These are phyloP conservation scores for Motacilla tschutschensis DNA, from an alignment of 2,113 vertebrate species.

Conservation along the genomic window DNA sequence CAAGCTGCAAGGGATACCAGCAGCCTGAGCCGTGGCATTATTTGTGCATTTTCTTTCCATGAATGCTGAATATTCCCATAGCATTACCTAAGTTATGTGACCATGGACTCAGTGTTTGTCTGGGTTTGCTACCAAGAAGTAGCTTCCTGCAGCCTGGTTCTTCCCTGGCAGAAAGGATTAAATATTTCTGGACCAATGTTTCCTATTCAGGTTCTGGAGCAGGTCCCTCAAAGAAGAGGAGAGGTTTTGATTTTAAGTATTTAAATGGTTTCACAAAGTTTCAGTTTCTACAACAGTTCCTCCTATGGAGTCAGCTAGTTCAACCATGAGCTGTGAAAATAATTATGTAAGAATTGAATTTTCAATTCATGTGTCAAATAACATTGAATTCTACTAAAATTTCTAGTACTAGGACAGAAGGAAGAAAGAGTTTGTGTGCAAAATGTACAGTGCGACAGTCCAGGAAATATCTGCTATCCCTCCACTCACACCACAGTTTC, in stretches of 20 bases:
- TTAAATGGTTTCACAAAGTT: not conserved
- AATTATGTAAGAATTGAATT: accelerated
- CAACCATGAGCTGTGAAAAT: not conserved
- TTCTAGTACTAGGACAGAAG: not conserved
- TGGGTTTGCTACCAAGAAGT: not conserved
- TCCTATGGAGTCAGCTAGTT: not conserved
- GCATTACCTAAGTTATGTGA: not conserved
- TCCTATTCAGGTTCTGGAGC: not conserved
- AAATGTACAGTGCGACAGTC: not conserved
- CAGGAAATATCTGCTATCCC: not conserved
- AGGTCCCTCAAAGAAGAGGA: not conserved
- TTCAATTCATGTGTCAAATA: not conserved
- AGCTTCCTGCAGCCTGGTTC: not conserved
- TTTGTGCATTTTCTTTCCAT: not conserved
- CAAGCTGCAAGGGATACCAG: not conserved
- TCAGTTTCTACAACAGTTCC: not conserved
- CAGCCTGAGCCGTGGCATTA: not conserved
- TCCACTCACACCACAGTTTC: not conserved
- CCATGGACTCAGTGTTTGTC: not conserved
- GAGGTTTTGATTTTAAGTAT: not conserved
- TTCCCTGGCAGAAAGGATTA: not conserved
- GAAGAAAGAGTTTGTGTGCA: not conserved
- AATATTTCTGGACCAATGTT: not conserved
- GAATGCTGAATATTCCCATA: not conserved
- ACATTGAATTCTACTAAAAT: not conserved